phyloP scores from a whole-genome alignment of 2,113 vertebrate genomes.

The Bombycilla garrulus region DNA sequence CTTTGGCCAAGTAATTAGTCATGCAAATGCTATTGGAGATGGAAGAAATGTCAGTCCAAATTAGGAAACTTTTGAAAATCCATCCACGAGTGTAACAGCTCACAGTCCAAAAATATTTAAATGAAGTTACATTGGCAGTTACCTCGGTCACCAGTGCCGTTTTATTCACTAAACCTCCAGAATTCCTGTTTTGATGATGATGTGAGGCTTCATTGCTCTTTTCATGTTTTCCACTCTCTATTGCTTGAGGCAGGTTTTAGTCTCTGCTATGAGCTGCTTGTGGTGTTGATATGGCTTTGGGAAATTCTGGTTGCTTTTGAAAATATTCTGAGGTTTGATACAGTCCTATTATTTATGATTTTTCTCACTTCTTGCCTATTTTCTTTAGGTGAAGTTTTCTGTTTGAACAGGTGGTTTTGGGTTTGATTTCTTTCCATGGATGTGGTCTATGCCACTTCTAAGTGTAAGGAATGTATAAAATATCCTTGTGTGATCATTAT shows the following conservation, averaged over 20 bases:
- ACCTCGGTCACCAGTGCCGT: not conserved
- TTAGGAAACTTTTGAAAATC: conserved; percentile 31
- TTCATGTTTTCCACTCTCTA: not conserved
- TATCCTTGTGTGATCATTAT: not conserved
- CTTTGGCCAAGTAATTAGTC: conserved; percentile 50
- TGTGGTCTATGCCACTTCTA: not conserved
- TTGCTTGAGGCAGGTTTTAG: not conserved
- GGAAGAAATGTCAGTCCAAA: conserved; percentile 54
- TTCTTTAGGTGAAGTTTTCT: not conserved
- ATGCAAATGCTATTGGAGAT: conserved; percentile 43
- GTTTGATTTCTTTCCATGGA: not conserved
- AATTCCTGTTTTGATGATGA: not conserved
- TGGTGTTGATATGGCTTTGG: not conserved
- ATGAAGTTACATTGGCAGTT: not conserved
- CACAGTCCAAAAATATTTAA: conserved; percentile 25
- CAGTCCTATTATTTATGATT: not conserved
- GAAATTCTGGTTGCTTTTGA: not conserved
- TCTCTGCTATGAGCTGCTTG: not conserved
- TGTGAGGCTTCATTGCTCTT: not conserved
- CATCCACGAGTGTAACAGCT: not conserved
- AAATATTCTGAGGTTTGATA: not conserved
- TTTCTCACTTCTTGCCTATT: not conserved
- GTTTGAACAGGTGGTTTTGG: not conserved
- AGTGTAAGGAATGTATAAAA: not conserved
- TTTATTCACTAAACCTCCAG: not conserved